These are phyloP conservation scores for Microcebus ravelobensis DNA, from an alignment of 2,113 vertebrate species.

Conservation along the genomic window DNA sequence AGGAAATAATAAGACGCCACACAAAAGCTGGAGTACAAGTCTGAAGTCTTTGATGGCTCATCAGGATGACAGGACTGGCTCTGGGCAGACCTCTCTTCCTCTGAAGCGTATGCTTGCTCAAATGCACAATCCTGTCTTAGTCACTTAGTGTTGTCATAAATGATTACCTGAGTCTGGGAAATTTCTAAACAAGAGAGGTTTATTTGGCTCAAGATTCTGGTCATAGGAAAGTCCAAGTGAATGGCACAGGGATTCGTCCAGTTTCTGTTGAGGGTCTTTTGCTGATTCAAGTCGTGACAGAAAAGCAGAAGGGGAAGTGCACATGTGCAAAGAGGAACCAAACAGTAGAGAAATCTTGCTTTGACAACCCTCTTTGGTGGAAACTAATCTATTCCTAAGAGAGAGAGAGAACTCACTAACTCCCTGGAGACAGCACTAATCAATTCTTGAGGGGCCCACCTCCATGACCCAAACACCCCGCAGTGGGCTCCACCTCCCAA, in stretches of 20 bases:
- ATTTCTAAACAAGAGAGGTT: not conserved
- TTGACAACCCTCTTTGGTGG: not conserved
- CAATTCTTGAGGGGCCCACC: not conserved
- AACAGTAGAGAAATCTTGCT: not conserved
- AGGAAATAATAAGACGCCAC: not conserved
- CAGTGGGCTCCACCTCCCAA: not conserved
- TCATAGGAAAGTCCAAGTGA: not conserved
- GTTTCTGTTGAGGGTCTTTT: not conserved
- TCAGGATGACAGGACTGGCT: not conserved
- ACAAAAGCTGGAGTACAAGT: not conserved
- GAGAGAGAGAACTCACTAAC: not conserved
- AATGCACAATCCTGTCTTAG: not conserved
- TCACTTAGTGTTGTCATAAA: not conserved
- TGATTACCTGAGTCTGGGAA: not conserved
- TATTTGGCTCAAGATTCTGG: not conserved
- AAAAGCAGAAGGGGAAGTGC: not conserved
- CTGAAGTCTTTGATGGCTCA: not conserved
- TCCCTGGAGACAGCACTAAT: not conserved
- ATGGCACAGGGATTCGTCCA: not conserved
- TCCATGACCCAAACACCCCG: not conserved
- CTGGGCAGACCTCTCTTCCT: not conserved
- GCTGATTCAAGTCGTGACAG: not conserved
- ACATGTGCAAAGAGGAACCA: not conserved
- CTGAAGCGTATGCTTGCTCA: not conserved
- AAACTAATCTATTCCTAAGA: not conserved